Percentiles rank a stretch among this genome's conserved stretches.
phyloP scores from a whole-genome alignment of 2,888 invertebrate species.

The Pocota personata region DNA sequence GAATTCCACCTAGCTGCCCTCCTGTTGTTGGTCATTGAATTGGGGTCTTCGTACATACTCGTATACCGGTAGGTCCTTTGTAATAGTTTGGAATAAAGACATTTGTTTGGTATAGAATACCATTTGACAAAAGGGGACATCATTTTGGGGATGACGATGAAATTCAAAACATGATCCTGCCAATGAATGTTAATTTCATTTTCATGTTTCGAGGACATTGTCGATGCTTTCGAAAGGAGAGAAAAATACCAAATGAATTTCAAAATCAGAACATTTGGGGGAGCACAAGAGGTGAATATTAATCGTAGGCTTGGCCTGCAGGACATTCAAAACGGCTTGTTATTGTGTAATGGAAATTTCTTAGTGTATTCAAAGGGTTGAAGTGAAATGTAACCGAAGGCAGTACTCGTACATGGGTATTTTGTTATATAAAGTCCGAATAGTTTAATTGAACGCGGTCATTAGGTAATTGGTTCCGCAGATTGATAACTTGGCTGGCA shows the following conservation, averaged over 20 bases:
- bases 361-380: not conserved
- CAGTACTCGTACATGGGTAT: not conserved
- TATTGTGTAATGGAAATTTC: not conserved
- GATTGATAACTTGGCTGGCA: not conserved
- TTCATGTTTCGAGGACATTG: not conserved
- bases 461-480: not conserved
- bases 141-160: slow-evolving; percentile 15
- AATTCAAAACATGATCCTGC: not conserved
- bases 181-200: slow-evolving; percentile 27
- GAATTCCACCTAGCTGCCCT: not conserved
- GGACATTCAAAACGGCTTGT: not conserved
- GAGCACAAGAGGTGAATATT: not conserved
- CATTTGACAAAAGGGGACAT: slow-evolving; percentile 13
- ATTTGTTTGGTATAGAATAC: slow-evolving; percentile 1
- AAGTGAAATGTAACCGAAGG: not conserved
- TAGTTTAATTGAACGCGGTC: not conserved
- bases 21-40: not conserved
- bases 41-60: not conserved
- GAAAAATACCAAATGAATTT: not conserved
- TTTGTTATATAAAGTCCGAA: not conserved
- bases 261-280: not conserved
- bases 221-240: not conserved
- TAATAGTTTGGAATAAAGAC: not conserved
- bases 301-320: not conserved
- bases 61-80: not conserved